Conservation (phyloP, 1,140 invertebrate species). For the Listronotus oregonensis region DNA sequence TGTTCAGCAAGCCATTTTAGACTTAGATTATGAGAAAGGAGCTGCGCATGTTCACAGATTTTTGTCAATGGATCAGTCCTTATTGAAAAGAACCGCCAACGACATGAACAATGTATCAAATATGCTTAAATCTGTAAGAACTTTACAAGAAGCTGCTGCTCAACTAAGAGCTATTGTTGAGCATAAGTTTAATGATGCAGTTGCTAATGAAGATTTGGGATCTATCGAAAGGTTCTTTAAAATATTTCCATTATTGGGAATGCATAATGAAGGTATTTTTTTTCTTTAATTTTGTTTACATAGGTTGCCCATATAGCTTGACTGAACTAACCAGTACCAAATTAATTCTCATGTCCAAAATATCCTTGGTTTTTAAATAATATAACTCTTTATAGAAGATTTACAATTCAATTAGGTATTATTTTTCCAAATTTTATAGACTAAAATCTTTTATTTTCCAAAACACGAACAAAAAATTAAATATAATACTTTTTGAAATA, state of each 20-base stretch:
- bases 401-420: too few species aligned
- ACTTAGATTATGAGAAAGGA: slow-evolving; percentile 92
- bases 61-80: slow-evolving; percentile 90
- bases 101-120: slow-evolving; percentile 58
- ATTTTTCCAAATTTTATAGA: too few species aligned
- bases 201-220: slow-evolving; percentile 84
- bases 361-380: too few species aligned
- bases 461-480: too few species aligned
- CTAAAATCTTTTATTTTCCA: too few species aligned
- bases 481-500: too few species aligned
- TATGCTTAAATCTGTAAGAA: slow-evolving; percentile 76
- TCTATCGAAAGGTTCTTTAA: slow-evolving; percentile 98
- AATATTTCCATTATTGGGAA: slow-evolving; percentile 91
- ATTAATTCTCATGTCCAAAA: too few species aligned
- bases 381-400: too few species aligned
- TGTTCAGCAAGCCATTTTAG: slow-evolving; percentile 87
- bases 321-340: too few species aligned
- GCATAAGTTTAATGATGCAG: slow-evolving; percentile 89
- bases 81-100: slow-evolving; percentile 65
- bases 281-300: neutral
- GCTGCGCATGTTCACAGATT: slow-evolving; percentile 95
- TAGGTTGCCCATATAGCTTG: neutral
- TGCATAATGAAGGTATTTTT: slow-evolving; percentile 76
- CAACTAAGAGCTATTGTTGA: slow-evolving; percentile 71
- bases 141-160: slow-evolving; percentile 83